A percentile compares a stretch with the other conserved stretches of the same genome.
Conservation (phyloP, 2,113 vertebrate genomes). For the Lates calcarifer region DNA sequence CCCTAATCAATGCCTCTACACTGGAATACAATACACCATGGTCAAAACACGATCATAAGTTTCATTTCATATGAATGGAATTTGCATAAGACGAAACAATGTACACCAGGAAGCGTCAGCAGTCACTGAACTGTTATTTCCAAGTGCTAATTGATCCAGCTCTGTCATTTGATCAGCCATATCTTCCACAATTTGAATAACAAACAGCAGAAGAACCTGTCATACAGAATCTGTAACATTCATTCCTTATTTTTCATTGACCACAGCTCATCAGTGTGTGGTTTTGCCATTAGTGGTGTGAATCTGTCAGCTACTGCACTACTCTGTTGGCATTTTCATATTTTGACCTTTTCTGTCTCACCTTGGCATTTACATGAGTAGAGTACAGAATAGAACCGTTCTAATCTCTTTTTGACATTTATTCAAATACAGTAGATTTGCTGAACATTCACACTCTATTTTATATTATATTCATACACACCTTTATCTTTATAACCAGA, state of each 20-base stretch:
- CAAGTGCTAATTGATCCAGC: not conserved
- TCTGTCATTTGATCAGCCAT: not conserved
- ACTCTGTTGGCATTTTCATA: conserved; percentile 13
- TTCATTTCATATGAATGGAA: not conserved
- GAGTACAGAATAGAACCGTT: not conserved
- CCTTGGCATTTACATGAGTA: conserved; percentile 24
- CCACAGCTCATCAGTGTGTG: not conserved
- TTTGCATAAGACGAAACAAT: not conserved
- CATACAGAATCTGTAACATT: not conserved
- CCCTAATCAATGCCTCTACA: not conserved
- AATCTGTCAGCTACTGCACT: not conserved
- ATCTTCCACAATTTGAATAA: not conserved
- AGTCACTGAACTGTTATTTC: not conserved
- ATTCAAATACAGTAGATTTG: conserved; percentile 8
- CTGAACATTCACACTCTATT: not conserved
- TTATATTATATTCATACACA: conserved; percentile 32
- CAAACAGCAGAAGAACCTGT: not conserved
- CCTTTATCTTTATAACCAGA: conserved; percentile 18
- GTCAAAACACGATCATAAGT: not conserved
- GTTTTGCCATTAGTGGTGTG: not conserved
- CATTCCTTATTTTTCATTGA: not conserved
- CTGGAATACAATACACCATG: not conserved
- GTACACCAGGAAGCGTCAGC: not conserved
- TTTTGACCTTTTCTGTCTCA: conserved; percentile 23
- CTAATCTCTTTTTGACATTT: conserved; percentile 30